Evolutionary conservation across 2,113 vertebrate species (phyloP).

Genomic region (Alethe diademata): DNA sequence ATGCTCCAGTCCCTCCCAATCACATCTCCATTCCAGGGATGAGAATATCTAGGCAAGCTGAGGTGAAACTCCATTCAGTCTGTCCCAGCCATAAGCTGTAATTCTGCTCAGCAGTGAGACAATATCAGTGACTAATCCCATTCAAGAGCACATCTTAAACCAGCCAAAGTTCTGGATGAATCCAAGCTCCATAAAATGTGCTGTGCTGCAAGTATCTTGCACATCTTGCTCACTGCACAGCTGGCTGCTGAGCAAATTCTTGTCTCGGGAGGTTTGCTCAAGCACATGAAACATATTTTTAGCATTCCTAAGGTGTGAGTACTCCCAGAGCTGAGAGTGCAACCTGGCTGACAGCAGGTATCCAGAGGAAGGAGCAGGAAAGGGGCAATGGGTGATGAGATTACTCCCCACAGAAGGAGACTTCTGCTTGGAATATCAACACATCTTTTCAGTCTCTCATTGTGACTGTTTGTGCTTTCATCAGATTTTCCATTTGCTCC

Average conservation of each 20-base stretch:
- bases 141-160: neutral
- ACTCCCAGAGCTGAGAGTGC: neutral
- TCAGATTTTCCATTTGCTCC: slow-evolving; percentile 50
- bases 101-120: neutral
- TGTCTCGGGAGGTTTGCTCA: neutral
- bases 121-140: neutral
- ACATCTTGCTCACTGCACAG: slow-evolving; percentile 9
- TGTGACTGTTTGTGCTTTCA: slow-evolving; percentile 34
- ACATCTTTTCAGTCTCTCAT: slow-evolving; percentile 31
- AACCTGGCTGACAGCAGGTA: neutral
- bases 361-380: neutral
- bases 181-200: neutral
- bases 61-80: neutral
- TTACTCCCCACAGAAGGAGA: neutral
- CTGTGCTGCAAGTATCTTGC: neutral
- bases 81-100: neutral
- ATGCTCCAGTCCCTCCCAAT: neutral
- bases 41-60: neutral
- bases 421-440: slow-evolving; percentile 41
- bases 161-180: neutral
- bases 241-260: slow-evolving; percentile 24
- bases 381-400: neutral
- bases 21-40: neutral
- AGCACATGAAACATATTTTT: slow-evolving; percentile 10
- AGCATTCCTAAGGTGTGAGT: slow-evolving; percentile 4